Conservation (phyloP, 1,140 invertebrate species). For the Caerostris darwini region DNA sequence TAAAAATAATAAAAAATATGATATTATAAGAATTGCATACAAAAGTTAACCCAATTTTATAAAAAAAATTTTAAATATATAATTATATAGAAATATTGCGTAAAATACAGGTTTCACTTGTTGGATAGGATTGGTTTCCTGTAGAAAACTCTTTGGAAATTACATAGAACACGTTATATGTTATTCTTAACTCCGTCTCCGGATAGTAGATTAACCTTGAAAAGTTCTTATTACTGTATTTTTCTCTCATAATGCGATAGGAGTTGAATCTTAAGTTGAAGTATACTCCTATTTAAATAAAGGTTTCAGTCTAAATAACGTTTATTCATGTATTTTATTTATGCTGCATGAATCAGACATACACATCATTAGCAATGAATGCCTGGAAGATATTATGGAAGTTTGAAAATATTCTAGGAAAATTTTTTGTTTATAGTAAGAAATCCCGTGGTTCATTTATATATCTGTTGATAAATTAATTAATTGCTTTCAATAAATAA, state of each 20-base stretch:
- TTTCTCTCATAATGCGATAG: not conserved
- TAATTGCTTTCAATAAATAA: too few species aligned
- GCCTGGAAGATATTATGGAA: too few species aligned
- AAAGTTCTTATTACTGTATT: not conserved
- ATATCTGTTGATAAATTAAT: too few species aligned
- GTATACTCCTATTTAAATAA: not conserved
- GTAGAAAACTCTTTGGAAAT: not conserved
- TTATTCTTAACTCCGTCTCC: not conserved
- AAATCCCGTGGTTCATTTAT: too few species aligned
- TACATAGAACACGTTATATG: not conserved
- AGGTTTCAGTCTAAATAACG: not conserved
- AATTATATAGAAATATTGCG: not conserved
- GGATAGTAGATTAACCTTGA: not conserved
- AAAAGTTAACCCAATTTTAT: too few species aligned
- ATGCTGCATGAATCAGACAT: not conserved
- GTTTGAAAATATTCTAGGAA: too few species aligned
- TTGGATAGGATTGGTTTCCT: not conserved
- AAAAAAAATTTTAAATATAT: not conserved
- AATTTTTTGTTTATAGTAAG: too few species aligned
- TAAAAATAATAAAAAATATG: too few species aligned
- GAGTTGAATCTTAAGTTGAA: not conserved
- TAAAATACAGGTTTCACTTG: not conserved
- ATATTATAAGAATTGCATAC: too few species aligned
- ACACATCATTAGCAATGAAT: too few species aligned
- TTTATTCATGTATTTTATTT: not conserved